Evolutionary conservation across 2,888 invertebrate species (phyloP).

Genomic region (Scaptodrosophila latifasciaeformis): DNA sequence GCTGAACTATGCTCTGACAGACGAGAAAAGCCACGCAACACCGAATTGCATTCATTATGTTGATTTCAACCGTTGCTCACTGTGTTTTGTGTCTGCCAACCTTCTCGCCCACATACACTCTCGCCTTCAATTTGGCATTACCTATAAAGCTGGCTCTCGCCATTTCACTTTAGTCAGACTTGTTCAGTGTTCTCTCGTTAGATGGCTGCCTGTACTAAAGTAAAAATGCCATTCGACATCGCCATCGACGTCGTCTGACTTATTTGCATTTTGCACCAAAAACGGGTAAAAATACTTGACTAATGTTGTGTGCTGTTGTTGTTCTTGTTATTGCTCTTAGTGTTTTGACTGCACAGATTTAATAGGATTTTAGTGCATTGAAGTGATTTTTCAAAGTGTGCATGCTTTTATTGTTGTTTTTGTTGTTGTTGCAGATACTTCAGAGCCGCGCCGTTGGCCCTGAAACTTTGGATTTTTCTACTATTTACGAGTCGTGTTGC

Average conservation of each 20-base stretch:
- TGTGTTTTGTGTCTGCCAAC: neutral
- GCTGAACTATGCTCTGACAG: neutral
- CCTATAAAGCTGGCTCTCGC: too few relatives aligned
- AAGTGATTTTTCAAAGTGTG: conserved; percentile 52
- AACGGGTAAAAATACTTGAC: conserved; percentile 54
- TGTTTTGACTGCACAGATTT: conserved; percentile 34
- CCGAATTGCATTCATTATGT: conserved; percentile 55
- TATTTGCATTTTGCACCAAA: conserved; percentile 57
- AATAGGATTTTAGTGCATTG: conserved; percentile 42
- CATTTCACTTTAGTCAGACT: neutral
- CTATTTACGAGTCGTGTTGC: too few relatives aligned
- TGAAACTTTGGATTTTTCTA: too few relatives aligned
- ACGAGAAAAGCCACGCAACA: conserved; percentile 37
- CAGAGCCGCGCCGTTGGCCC: too few relatives aligned
- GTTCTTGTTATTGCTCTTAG: conserved; percentile 15
- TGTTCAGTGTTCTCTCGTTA: neutral
- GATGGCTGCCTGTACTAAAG: neutral
- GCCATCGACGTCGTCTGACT: conserved; percentile 21
- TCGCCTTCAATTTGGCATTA: neutral
- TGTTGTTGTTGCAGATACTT: conserved; percentile 22
- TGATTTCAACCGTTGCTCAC: conserved; percentile 16
- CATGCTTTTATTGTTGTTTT: conserved; percentile 10
- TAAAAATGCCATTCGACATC: conserved; percentile 21
- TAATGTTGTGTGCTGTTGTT: conserved; percentile 37
- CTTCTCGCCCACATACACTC: neutral